Base-by-base conservation (phyloP, 64 coral and sea anemone genomes). In the Cladopsammia gracilis region DNA sequence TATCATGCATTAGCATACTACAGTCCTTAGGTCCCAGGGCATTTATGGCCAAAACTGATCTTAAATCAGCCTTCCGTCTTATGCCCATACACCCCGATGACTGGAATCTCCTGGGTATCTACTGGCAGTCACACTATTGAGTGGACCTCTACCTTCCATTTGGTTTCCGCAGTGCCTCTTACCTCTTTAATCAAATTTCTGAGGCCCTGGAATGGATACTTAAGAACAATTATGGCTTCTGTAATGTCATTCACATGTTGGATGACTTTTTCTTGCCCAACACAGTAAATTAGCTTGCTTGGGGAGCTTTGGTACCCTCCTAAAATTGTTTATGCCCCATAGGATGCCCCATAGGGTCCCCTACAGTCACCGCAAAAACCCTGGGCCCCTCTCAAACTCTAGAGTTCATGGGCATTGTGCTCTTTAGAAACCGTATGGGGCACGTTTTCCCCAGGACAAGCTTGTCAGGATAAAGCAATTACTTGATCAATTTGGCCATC, bases 221-320 rank as follows among this genome's bases (percentile, higher is more conserved):
- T 3, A 80, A 80, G 22, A 1, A 80, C 25, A 80, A 80, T 4
- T 80, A 58, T 19, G 9, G 24, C 77, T 2, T 80, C 1, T 0
- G 77, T 7, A 19, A 80, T 57, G 77, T 80, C 14, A 80, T 80
- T 58, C 77, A 80, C 77, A 80, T 80, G 1, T 12, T 80, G 77
- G 51, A 80, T 12, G 51, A 80, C 51, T 58, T 80, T 25, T 80
- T 43, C 44, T 80, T 10, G 77, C 77, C 0, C 6, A 80, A 8
- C 16, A 3, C 23, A 12, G 6, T 57, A 80, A 80, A 8, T 0
- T 80, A 8, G 18, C 8, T 10, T 80, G 77, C 58, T 51, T 57
- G n/a, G 51, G 25, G 77, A 80, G 51, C 58, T 57, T 80, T 44
- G 56, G 25, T 58, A 80, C n/a, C n/a, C 77, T 80, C 9, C 20